Conservation (phyloP, 1,140 invertebrate genomes). For the Ditylenchus dipsaci region DNA sequence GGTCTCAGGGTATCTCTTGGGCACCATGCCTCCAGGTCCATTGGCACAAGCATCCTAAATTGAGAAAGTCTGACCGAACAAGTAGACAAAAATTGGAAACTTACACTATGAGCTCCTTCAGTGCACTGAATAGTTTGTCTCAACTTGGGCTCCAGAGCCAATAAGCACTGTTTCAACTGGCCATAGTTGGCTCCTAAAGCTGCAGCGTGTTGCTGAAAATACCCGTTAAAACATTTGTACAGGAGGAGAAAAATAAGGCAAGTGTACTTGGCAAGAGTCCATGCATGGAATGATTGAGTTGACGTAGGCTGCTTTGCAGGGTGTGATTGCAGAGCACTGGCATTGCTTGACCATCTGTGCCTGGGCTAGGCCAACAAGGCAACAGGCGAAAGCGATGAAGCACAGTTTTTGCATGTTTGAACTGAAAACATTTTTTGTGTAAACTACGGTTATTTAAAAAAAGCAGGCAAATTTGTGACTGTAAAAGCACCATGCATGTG, state of each 20-base stretch:
- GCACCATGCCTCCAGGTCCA: constrained; percentile 22
- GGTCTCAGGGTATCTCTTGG: constrained; percentile 43
- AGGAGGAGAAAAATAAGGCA: not conserved
- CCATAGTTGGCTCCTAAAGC: constrained; percentile 32
- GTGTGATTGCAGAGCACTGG: constrained; percentile 28
- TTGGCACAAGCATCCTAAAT: constrained; percentile 14
- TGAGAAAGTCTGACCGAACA: not conserved
- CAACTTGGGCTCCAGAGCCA: constrained; percentile 17
- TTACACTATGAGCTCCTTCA: constrained; percentile 28
- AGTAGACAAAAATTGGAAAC: not conserved
- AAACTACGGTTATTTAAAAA: too few relatives aligned
- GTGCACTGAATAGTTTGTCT: constrained; percentile 23
- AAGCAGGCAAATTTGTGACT: too few relatives aligned
- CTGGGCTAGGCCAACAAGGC: not conserved
- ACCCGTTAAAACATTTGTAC: not conserved
- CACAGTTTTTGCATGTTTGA: too few relatives aligned
- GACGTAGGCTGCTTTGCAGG: constrained; percentile 33
- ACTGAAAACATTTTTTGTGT: too few relatives aligned
- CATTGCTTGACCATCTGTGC: constrained; percentile 37
- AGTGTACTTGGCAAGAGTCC: not conserved
- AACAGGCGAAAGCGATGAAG: constrained; percentile 3
- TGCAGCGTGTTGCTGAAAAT: constrained; percentile 30
- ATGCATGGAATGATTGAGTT: constrained; percentile 9
- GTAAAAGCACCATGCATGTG: too few relatives aligned
- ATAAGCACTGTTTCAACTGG: constrained; percentile 21